These are phyloP conservation scores for Scaptomyza tumidula DNA, from an alignment of 2,888 invertebrate species.

Conservation along the genomic window DNA sequence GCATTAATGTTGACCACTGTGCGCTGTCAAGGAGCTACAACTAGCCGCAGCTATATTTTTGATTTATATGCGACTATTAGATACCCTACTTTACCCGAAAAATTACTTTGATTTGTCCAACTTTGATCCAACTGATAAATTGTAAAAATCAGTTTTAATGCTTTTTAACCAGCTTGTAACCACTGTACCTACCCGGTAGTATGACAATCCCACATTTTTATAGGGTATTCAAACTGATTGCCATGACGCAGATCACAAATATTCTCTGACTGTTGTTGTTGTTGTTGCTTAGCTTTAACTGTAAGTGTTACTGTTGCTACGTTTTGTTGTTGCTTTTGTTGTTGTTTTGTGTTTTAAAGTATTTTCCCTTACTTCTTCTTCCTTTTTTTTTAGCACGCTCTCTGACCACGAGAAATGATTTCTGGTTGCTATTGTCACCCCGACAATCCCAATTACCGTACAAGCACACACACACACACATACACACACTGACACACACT, in stretches of 20 bases:
- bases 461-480: slow-evolving; percentile 17
- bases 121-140: too few relatives aligned
- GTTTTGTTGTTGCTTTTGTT: slow-evolving; percentile 2
- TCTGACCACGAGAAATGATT: slow-evolving; percentile 57
- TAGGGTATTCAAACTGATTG: slow-evolving; percentile 63
- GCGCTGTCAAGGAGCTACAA: slow-evolving; percentile 13
- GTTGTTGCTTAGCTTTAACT: slow-evolving; percentile 25
- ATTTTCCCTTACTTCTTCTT: neutral
- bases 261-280: slow-evolving; percentile 44
- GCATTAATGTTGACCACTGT: slow-evolving; percentile 36
- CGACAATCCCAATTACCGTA: slow-evolving; percentile 67
- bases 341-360: neutral
- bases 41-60: neutral
- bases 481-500: slow-evolving; percentile 3
- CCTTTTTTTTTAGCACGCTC: slow-evolving; percentile 26
- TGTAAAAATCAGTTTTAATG: too few relatives aligned
- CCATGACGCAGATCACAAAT: slow-evolving; percentile 77
- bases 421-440: slow-evolving; percentile 68
- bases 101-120: too few relatives aligned
- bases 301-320: slow-evolving; percentile 33
- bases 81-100: slow-evolving; percentile 1
- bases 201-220: slow-evolving; percentile 3
- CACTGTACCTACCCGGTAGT: neutral
- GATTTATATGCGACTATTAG: neutral
- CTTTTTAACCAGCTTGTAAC: too few relatives aligned